Conservation (phyloP, 2,888 invertebrate species). For the Scaptomyza tumidula region DNA sequence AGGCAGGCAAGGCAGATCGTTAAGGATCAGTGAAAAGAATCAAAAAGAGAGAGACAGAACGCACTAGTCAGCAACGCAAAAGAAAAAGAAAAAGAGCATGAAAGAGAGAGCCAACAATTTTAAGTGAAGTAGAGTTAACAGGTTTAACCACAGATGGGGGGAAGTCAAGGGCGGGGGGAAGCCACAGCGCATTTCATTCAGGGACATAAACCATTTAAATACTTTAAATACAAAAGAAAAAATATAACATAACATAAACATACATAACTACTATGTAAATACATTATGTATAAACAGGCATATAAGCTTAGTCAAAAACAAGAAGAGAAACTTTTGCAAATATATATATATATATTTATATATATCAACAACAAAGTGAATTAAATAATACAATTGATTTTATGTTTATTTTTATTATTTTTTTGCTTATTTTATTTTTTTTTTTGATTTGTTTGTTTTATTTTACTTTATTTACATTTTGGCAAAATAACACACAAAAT, state of each 20-base stretch:
- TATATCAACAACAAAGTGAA: slow-evolving; percentile 4
- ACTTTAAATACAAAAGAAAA: slow-evolving; percentile 47
- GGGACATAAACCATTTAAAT: slow-evolving; percentile 77
- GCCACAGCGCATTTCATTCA: slow-evolving; percentile 73
- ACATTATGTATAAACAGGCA: slow-evolving; percentile 26
- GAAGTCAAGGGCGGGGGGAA: background rate
- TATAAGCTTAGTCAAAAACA: slow-evolving; percentile 47
- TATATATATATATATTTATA: background rate
- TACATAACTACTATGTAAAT: slow-evolving; percentile 1
- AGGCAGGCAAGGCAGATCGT: background rate
- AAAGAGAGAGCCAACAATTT: slow-evolving; percentile 55
- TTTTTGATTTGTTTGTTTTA: slow-evolving; percentile 2
- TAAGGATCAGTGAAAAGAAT: background rate
- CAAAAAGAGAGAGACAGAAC: slow-evolving; percentile 34
- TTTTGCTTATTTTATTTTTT: slow-evolving; percentile 5
- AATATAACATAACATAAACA: slow-evolving; percentile 17
- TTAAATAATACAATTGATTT: slow-evolving; percentile 11
- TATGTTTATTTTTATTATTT: slow-evolving; percentile 40
- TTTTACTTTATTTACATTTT: slow-evolving; percentile 62
- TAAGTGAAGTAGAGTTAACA: slow-evolving; percentile 26
- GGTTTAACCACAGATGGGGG: background rate
- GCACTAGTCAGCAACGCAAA: slow-evolving; percentile 58
- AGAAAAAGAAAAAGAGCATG: slow-evolving; percentile 14
- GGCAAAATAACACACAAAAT: slow-evolving; percentile 56
- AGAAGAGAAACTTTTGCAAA: slow-evolving; percentile 13